These are phyloP conservation scores for Gymnopithys bicolor DNA, from an alignment of 2,797 vertebrate genomes.

Conservation along the genomic window DNA sequence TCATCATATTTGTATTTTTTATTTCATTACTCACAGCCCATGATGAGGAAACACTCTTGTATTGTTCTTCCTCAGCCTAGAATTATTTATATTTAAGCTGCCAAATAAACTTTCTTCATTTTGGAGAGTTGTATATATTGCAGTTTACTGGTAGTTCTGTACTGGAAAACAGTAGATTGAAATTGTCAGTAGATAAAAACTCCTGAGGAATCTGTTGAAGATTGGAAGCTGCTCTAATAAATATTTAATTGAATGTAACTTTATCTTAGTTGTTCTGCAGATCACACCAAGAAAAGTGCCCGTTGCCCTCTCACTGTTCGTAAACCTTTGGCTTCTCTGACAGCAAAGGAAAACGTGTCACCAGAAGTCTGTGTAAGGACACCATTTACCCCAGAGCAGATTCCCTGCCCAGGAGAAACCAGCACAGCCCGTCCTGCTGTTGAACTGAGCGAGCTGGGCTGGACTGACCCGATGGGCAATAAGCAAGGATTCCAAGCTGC, in stretches of 20 bases:
- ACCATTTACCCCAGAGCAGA: background rate
- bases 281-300: background rate
- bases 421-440: background rate
- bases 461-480: background rate
- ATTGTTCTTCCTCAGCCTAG: background rate
- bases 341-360: conserved; percentile 50
- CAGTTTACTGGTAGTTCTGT: background rate
- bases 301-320: conserved; percentile 63
- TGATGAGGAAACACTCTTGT: background rate
- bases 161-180: background rate
- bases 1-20: background rate
- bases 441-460: background rate
- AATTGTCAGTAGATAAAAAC: background rate
- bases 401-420: background rate
- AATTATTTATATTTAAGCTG: background rate
- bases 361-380: conserved; percentile 73
- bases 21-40: background rate
- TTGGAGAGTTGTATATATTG: background rate
- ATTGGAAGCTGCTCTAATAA: background rate
- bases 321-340: conserved; percentile 49
- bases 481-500: background rate
- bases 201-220: background rate
- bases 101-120: background rate
- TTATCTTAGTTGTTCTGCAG: conserved; percentile 51
- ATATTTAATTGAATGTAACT: background rate